Evolutionary conservation across 2,113 vertebrate species (phyloP).

Genomic region (Tauraco erythrolophus): DNA sequence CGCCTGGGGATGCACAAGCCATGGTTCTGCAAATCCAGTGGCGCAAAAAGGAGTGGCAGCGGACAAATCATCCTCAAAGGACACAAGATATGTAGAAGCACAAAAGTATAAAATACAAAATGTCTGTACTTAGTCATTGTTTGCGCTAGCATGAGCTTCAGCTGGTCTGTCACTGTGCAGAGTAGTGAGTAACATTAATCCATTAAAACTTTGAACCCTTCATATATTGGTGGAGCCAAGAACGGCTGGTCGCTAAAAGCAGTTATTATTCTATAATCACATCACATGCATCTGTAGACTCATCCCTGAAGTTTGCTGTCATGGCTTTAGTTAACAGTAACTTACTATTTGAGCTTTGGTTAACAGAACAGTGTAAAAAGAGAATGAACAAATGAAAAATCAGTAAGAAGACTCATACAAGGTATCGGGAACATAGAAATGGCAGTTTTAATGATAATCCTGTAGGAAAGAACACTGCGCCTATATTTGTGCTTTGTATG

Average conservation of each 20-base stretch:
- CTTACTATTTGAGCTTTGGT: neutral
- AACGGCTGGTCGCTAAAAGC: neutral
- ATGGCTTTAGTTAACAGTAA: neutral
- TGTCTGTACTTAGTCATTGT: neutral
- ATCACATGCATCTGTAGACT: neutral
- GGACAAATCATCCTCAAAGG: neutral
- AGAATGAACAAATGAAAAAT: neutral
- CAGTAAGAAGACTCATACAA: neutral
- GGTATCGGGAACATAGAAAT: neutral
- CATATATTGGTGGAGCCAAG: neutral
- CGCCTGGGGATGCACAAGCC: neutral
- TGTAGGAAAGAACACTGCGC: neutral
- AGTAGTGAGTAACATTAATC: neutral
- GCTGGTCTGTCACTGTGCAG: no score
- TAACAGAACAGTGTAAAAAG: neutral
- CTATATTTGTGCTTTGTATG: constrained; percentile 59
- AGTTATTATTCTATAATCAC: neutral
- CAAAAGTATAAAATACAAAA: neutral
- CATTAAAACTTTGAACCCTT: neutral
- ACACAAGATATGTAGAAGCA: neutral
- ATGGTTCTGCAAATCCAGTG: neutral
- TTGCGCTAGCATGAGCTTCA: neutral
- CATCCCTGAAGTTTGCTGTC: neutral
- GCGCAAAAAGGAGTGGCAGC: neutral
- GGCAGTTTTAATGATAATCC: neutral